Evolutionary conservation across 1,140 invertebrate genomes (phyloP).

Genomic region (Pemphigus obesinymphae): DNA sequence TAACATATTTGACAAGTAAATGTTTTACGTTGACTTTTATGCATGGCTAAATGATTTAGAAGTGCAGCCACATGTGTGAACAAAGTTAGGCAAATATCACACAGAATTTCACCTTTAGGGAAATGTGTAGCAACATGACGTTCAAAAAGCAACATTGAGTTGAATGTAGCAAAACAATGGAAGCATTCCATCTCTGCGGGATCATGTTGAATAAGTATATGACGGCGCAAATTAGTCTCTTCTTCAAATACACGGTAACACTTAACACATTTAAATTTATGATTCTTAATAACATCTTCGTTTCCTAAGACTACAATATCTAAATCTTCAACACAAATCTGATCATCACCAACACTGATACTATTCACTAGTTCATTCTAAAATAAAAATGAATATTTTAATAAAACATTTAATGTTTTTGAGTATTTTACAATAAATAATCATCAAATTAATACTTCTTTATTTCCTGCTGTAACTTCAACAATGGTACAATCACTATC

Average conservation of each 20-base stretch:
- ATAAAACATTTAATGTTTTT: no score
- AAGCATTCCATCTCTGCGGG: slow-evolving; percentile 21
- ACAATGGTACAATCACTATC: background rate
- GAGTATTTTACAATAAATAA: background rate
- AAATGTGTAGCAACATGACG: slow-evolving; percentile 32
- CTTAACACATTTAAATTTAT: slow-evolving; percentile 16
- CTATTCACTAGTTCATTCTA: background rate
- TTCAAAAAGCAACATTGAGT: slow-evolving; percentile 28
- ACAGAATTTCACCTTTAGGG: slow-evolving; percentile 6
- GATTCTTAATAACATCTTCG: background rate
- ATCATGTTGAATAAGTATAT: slow-evolving; percentile 34
- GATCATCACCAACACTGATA: background rate
- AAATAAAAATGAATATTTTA: no score
- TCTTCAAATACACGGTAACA: slow-evolving; percentile 16
- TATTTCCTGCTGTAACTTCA: slow-evolving; percentile 10
- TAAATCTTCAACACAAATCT: background rate
- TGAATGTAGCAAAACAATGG: slow-evolving; percentile 28
- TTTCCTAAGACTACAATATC: background rate
- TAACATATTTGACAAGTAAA: slow-evolving; percentile 39
- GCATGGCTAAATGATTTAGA: slow-evolving; percentile 36
- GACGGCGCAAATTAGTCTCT: slow-evolving; percentile 38
- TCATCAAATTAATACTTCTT: background rate
- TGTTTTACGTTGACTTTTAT: slow-evolving; percentile 11
- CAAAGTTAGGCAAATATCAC: slow-evolving; percentile 36
- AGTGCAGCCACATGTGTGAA: slow-evolving; percentile 19